These are phyloP conservation scores for Helicoverpa armigera DNA, from an alignment of 1,140 invertebrate genomes.

Conservation along the genomic window DNA sequence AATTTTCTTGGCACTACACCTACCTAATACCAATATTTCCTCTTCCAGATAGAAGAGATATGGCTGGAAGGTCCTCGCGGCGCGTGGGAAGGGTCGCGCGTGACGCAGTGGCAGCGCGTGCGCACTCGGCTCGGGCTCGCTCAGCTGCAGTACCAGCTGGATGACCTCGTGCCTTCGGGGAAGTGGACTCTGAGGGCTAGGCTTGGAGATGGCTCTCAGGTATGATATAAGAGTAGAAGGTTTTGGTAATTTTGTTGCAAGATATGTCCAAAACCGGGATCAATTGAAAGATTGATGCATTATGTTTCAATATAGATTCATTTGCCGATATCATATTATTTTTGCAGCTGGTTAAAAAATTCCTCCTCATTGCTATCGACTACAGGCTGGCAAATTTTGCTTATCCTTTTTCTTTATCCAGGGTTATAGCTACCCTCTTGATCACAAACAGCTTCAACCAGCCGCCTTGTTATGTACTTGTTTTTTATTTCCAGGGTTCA, in stretches of 20 bases:
- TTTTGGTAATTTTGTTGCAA: too few relatives aligned
- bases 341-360: too few relatives aligned
- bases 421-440: too few relatives aligned
- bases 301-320: too few relatives aligned
- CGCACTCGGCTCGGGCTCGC: constrained; percentile 69
- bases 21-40: not conserved
- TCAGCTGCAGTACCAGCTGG: constrained; percentile 70
- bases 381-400: too few relatives aligned
- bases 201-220: constrained; percentile 73
- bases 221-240: constrained; percentile 36
- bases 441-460: too few relatives aligned
- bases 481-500: constrained; percentile 64
- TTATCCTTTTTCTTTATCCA: too few relatives aligned
- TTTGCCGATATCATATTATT: too few relatives aligned
- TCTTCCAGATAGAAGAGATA: constrained; percentile 73
- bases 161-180: constrained; percentile 69
- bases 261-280: too few relatives aligned
- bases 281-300: too few relatives aligned
- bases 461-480: too few relatives aligned
- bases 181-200: constrained; percentile 69
- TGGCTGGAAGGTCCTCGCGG: constrained; percentile 75
- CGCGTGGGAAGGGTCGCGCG: constrained; percentile 67
- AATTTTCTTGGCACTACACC: not conserved
- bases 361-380: too few relatives aligned
- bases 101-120: constrained; percentile 66